Evolutionary conservation across 2,113 vertebrate species (phyloP).

Genomic region (Azemiops feae): DNA sequence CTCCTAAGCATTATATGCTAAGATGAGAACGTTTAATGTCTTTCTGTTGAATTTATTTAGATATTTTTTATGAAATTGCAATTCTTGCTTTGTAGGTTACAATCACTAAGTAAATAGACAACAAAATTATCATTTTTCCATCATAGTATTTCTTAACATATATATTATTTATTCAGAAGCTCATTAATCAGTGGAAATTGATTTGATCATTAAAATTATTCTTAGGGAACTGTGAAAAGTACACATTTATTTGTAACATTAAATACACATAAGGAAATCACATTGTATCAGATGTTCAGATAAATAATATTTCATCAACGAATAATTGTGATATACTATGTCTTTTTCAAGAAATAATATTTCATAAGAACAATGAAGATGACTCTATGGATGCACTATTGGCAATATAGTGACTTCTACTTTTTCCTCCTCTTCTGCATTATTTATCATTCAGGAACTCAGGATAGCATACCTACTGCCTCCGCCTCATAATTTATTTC

Average conservation of each 20-base stretch:
- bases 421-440: neutral
- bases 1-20: constrained; percentile 30
- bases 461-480: neutral
- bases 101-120: constrained; percentile 15
- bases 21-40: constrained; percentile 36
- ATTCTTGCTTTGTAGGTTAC: neutral
- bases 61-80: constrained; percentile 8
- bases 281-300: neutral
- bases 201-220: neutral
- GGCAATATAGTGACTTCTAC: neutral
- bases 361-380: neutral
- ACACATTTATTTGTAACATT: neutral
- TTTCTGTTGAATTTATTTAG: constrained; percentile 46
- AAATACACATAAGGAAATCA: neutral
- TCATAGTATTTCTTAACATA: neutral
- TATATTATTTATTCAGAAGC: neutral
- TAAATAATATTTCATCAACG: neutral
- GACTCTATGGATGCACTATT: neutral
- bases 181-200: neutral
- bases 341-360: neutral
- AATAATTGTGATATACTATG: neutral
- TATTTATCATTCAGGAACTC: neutral
- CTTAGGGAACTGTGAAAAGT: neutral
- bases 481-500: neutral
- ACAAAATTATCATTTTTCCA: neutral